A percentile compares a stretch with the other conserved stretches of the same genome.
Evolutionary conservation across 2,888 invertebrate genomes (phyloP).

Genomic region (Cyclophora punctaria): DNA sequence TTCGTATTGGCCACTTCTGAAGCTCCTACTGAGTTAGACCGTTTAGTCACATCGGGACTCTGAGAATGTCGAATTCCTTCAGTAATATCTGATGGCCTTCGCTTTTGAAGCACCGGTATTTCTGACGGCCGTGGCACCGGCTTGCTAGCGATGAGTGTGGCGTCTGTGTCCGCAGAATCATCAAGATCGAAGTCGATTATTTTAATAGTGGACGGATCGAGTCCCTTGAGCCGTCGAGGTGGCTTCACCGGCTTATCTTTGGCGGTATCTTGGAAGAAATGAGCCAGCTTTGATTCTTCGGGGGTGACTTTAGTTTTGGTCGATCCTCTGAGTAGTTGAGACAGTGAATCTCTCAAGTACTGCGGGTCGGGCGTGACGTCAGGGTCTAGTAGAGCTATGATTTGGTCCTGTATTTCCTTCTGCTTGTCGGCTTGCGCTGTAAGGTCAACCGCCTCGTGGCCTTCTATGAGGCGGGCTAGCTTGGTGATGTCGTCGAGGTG

Average conservation of each 20-base stretch:
- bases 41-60: conserved; percentile 38
- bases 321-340: conserved; percentile 45
- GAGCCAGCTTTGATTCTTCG: conserved; percentile 29
- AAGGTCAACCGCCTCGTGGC: conserved; percentile 40
- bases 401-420: conserved; percentile 53
- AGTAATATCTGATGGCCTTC: conserved; percentile 36
- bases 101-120: conserved; percentile 23
- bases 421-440: conserved; percentile 38
- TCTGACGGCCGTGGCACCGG: conserved; percentile 13
- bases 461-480: conserved; percentile 56
- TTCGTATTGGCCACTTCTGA: conserved; percentile 41
- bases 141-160: conserved; percentile 32
- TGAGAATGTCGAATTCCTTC: conserved; percentile 34
- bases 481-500: conserved; percentile 58
- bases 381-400: conserved; percentile 50
- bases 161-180: conserved; percentile 48
- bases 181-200: conserved; percentile 38
- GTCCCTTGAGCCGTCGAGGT: conserved; percentile 47
- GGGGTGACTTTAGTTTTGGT: conserved; percentile 32
- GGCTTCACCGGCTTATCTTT: conserved; percentile 35
- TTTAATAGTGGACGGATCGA: conserved; percentile 38
- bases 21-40: conserved; percentile 48
- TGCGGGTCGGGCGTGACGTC: conserved; percentile 53
- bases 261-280: conserved; percentile 39
- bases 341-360: conserved; percentile 42